Conservation (phyloP, 2,888 invertebrate species). For the Saturnia pavonia region DNA sequence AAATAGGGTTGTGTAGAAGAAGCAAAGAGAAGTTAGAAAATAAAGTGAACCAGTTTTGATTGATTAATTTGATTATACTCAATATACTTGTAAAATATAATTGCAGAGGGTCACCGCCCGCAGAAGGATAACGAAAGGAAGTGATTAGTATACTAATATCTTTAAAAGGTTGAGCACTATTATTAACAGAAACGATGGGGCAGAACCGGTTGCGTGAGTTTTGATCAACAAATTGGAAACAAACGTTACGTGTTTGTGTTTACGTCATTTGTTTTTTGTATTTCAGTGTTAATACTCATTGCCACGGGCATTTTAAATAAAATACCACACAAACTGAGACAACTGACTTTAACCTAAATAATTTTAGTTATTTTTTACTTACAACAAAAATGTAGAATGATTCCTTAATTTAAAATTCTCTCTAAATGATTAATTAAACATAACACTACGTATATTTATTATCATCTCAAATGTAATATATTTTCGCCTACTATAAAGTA, state of each 20-base stretch:
- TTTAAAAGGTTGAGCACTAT: background rate
- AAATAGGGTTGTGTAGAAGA: no score
- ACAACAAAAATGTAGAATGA: background rate
- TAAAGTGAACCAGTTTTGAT: no score
- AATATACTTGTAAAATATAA: background rate
- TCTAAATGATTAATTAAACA: background rate
- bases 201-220: background rate
- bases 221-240: slow-evolving; percentile 1
- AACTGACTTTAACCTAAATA: background rate
- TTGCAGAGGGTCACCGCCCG: background rate
- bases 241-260: background rate
- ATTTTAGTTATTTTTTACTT: background rate
- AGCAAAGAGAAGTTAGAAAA: no score
- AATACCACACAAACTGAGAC: background rate
- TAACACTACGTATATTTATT: background rate
- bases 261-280: background rate
- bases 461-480: background rate
- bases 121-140: slow-evolving; percentile 7
- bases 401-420: background rate
- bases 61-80: no score
- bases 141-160: background rate
- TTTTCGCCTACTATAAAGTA: background rate
- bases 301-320: background rate
- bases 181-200: background rate
- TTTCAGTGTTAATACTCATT: background rate